These are phyloP conservation scores for Drosophila aldrichi DNA, from an alignment of 2,888 invertebrate genomes.

Conservation along the genomic window DNA sequence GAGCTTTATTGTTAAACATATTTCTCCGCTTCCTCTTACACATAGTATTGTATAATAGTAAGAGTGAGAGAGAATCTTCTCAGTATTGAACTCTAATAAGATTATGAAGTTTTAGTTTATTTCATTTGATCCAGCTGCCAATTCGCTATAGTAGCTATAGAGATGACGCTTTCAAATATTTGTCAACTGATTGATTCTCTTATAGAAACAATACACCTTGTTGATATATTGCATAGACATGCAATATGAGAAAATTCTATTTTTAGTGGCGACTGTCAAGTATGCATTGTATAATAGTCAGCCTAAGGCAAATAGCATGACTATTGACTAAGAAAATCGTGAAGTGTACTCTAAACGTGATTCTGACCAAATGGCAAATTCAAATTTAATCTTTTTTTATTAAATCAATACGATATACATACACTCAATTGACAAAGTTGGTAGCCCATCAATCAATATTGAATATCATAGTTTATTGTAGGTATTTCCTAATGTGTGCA, in stretches of 20 bases:
- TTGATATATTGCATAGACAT: constrained; percentile 16
- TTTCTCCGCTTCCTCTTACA: not conserved
- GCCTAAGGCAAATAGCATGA: not conserved
- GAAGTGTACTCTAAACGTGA: not conserved
- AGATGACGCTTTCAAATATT: not conserved
- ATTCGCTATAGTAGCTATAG: not conserved
- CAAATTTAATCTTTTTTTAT: not conserved
- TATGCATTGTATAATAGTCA: not conserved
- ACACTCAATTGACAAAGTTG: not conserved
- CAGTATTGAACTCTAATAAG: no score
- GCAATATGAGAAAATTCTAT: constrained; percentile 22
- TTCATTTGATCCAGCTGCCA: not conserved
- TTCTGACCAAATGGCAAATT: not conserved
- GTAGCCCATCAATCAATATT: constrained; percentile 36
- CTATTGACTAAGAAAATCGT: not conserved
- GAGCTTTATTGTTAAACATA: not conserved
- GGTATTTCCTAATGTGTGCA: constrained; percentile 46
- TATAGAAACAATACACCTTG: not conserved
- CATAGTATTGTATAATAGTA: not conserved
- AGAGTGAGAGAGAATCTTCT: not conserved
- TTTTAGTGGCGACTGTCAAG: not conserved
- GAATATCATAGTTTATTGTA: constrained; percentile 35
- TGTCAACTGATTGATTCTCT: constrained; percentile 8
- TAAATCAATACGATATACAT: no score
- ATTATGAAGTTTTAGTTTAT: no score